These are phyloP conservation scores for Spermophilus dauricus DNA, from an alignment of 2,113 vertebrate genomes.

Conservation along the genomic window DNA sequence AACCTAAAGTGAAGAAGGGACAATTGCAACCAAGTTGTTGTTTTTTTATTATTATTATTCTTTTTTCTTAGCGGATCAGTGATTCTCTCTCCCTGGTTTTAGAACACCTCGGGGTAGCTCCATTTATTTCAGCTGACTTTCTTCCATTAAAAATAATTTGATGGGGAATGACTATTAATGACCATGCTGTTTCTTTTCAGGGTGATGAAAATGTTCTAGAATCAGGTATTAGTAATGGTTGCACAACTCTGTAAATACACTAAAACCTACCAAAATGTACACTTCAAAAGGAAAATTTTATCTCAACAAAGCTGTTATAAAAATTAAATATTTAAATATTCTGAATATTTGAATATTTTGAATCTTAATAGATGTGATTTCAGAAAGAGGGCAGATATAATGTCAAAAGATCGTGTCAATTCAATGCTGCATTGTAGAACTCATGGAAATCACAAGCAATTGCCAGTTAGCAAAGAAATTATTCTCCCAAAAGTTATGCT, in stretches of 20 bases:
- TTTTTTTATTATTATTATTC: neutral
- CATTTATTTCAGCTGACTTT: constrained; percentile 49
- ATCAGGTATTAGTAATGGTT: neutral
- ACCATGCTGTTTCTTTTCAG: neutral
- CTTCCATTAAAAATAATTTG: constrained; percentile 6
- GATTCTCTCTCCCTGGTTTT: neutral
- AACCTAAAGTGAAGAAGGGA: neutral
- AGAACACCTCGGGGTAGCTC: neutral
- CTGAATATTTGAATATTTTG: neutral
- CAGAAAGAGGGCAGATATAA: neutral
- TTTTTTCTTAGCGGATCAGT: neutral
- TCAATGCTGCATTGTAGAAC: neutral
- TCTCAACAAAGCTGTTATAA: neutral
- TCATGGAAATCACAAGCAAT: neutral
- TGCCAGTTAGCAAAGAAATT: neutral
- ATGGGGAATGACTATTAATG: neutral
- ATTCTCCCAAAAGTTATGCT: neutral
- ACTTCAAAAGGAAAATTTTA: constrained; percentile 6
- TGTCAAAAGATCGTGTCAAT: neutral
- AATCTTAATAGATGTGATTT: constrained; percentile 15
- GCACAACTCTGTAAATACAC: neutral
- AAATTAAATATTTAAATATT: constrained; percentile 1
- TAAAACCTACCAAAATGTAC: neutral
- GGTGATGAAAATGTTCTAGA: neutral
- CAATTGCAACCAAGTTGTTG: neutral